phyloP scores from a whole-genome alignment of 2,797 vertebrate genomes.

The Cuculus canorus region DNA sequence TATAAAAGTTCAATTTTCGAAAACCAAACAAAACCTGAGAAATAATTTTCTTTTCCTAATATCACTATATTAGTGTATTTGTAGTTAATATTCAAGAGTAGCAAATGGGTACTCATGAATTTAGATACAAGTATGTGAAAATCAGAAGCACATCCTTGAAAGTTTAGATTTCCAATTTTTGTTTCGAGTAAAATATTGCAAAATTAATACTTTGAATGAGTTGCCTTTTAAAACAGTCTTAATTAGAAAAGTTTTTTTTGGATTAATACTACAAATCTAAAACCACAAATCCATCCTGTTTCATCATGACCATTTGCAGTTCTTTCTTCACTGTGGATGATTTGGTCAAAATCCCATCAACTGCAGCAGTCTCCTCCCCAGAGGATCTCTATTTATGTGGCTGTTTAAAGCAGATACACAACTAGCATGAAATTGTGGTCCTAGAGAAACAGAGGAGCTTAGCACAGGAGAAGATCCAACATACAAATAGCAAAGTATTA shows the following conservation, averaged over 20 bases:
- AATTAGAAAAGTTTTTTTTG: neutral
- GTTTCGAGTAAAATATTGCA: neutral
- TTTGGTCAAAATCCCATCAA: neutral
- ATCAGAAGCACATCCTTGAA: neutral
- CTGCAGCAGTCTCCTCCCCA: neutral
- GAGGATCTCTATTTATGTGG: neutral
- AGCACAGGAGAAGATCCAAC: neutral
- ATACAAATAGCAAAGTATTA: neutral
- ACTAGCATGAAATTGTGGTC: neutral
- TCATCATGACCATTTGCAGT: neutral
- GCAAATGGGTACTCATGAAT: slow-evolving; percentile 1
- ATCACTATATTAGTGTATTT: neutral
- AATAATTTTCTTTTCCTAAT: neutral
- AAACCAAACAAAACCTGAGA: neutral
- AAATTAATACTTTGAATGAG: neutral
- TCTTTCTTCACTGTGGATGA: neutral
- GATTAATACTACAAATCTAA: neutral
- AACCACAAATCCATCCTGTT: neutral
- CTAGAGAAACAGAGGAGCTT: neutral
- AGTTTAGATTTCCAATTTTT: neutral
- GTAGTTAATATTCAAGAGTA: neutral
- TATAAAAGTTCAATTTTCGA: neutral
- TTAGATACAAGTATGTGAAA: neutral
- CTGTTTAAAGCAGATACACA: neutral
- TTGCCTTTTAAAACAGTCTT: neutral